A percentile compares a stretch with the other conserved stretches of the same genome.
Evolutionary conservation across 2,888 invertebrate species (phyloP).

Genomic region (Theodoxus fluviatilis): DNA sequence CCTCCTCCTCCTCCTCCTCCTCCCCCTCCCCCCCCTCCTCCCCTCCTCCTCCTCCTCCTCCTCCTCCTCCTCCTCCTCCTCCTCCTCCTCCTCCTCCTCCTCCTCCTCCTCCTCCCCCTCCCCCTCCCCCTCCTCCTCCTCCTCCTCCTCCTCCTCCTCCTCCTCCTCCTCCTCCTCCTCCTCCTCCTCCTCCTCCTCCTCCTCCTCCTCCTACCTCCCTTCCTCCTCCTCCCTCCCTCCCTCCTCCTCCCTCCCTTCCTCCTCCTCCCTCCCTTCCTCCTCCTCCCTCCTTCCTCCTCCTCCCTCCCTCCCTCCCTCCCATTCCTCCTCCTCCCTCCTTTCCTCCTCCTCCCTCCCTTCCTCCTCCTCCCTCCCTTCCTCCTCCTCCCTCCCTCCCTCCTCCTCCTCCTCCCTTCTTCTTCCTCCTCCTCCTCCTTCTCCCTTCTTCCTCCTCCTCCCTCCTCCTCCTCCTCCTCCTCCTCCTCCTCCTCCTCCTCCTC

Average conservation of each 20-base stretch:
- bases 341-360: not conserved
- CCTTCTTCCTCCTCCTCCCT: slow-evolving; percentile 9
- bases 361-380: not conserved
- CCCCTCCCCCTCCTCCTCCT: slow-evolving; percentile 15
- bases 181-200: not conserved
- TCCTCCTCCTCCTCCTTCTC: slow-evolving; percentile 8
- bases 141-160: not conserved
- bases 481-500: not conserved
- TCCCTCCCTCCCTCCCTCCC: not conserved
- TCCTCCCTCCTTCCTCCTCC: not conserved
- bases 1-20: not conserved
- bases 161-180: not conserved
- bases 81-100: not conserved
- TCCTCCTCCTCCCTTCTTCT: too few relatives aligned
- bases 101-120: not conserved
- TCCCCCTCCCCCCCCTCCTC: slow-evolving; percentile 12
- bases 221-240: not conserved
- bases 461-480: not conserved
- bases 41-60: not conserved
- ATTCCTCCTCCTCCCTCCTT: not conserved
- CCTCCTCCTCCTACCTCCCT: not conserved
- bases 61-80: not conserved
- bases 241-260: not conserved
- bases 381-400: slow-evolving; percentile 4
- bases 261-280: not conserved